phyloP scores from a whole-genome alignment of 1,140 invertebrate genomes.

The Leucophenga varia region DNA sequence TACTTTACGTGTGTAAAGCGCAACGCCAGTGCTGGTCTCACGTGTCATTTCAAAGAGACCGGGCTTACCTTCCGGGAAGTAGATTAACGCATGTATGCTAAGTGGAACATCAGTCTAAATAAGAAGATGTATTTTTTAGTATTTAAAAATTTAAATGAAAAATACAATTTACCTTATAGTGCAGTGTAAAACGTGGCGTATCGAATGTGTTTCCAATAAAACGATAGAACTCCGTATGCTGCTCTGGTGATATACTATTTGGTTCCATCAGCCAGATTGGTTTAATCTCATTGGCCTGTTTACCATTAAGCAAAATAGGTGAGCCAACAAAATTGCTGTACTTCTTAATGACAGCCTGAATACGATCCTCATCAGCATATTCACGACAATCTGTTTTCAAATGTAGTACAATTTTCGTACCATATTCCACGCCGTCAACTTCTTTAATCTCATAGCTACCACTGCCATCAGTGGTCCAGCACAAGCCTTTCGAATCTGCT shows the following conservation, averaged over 20 bases:
- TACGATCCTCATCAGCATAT: slow-evolving; percentile 80
- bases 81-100: slow-evolving; percentile 84
- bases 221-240: slow-evolving; percentile 87
- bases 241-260: slow-evolving; percentile 77
- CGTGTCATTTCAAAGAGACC: slow-evolving; percentile 84
- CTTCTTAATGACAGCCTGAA: slow-evolving; percentile 89
- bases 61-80: slow-evolving; percentile 86
- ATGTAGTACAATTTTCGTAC: slow-evolving; percentile 90
- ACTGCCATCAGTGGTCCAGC: slow-evolving; percentile 87
- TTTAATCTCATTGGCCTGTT: slow-evolving; percentile 79
- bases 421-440: slow-evolving; percentile 76
- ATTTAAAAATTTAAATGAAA: too few species aligned
- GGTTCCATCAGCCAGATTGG: slow-evolving; percentile 90
- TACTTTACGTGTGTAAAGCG: slow-evolving; percentile 83
- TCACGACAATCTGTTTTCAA: slow-evolving; percentile 81
- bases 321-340: slow-evolving; percentile 95
- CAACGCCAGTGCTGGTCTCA: slow-evolving; percentile 76
- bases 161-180: too few species aligned
- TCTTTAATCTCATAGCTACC: slow-evolving; percentile 86
- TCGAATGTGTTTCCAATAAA: slow-evolving; percentile 82
- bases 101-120: slow-evolving; percentile 78
- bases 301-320: slow-evolving; percentile 86
- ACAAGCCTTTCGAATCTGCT: slow-evolving; percentile 66
- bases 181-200: slow-evolving; percentile 75
- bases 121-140: too few species aligned